These are phyloP conservation scores for Rhincodon typus DNA, from an alignment of 2,797 vertebrate genomes.

Conservation along the genomic window DNA sequence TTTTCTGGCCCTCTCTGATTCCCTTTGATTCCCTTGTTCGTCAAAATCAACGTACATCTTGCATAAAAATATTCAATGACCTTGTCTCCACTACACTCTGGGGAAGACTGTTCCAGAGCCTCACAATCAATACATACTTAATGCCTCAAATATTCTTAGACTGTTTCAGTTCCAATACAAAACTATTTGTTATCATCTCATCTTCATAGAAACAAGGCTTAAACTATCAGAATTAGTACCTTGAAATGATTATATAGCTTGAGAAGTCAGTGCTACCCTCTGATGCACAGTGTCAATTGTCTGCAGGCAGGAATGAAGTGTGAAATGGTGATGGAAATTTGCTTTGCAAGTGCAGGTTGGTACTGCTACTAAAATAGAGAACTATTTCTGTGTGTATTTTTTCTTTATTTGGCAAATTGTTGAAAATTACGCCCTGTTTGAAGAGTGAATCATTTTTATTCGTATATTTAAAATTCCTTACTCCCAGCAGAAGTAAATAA, in stretches of 20 bases:
- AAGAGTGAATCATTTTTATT: neutral
- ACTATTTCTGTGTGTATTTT: neutral
- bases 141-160: neutral
- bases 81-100: too few species aligned
- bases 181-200: conserved; percentile 47
- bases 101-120: too few species aligned
- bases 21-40: too few species aligned
- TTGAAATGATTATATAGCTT: neutral
- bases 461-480: neutral
- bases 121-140: neutral
- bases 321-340: neutral
- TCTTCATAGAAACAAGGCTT: neutral
- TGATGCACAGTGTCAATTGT: neutral
- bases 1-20: too few species aligned
- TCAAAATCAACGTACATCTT: too few species aligned
- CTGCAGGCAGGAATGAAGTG: neutral
- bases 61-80: too few species aligned
- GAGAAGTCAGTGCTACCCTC: neutral
- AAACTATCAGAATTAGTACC: conserved; percentile 3
- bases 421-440: neutral
- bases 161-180: conserved; percentile 45
- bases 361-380: neutral
- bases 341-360: neutral
- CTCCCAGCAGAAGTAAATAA: neutral
- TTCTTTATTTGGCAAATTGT: neutral